phyloP scores from a whole-genome alignment of 1,140 invertebrate species.

The Drosophila athabasca region DNA sequence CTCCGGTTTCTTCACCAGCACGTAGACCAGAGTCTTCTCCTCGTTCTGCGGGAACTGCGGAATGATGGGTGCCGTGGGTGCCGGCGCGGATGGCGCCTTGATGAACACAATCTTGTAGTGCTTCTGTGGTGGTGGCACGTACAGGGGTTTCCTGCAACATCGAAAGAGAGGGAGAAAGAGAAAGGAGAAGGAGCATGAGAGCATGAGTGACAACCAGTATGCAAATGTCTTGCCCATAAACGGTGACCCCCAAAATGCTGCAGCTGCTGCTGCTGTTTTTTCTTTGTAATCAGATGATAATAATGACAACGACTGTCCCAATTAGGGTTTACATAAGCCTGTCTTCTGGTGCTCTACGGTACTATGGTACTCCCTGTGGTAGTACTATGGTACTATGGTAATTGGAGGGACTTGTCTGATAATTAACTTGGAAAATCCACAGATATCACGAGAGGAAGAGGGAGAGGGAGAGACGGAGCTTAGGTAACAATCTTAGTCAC shows the following conservation, averaged over 20 bases:
- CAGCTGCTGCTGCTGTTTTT: slow-evolving; percentile 3
- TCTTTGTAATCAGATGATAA: slow-evolving; percentile 17
- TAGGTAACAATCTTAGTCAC: slow-evolving; percentile 77
- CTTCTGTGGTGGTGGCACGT: slow-evolving; percentile 90
- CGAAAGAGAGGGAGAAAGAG: slow-evolving; percentile 7
- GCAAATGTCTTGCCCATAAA: slow-evolving; percentile 37
- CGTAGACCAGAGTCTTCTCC: slow-evolving; percentile 94
- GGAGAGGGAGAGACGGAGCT: slow-evolving; percentile 32
- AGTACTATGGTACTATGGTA: slow-evolving; percentile 70
- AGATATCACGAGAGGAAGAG: slow-evolving; percentile 13
- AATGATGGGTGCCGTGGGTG: slow-evolving; percentile 90
- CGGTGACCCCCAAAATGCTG: slow-evolving; percentile 37
- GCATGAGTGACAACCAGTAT: slow-evolving; percentile 35
- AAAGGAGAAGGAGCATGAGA: slow-evolving; percentile 11
- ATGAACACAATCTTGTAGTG: slow-evolving; percentile 96
- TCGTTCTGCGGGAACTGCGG: slow-evolving; percentile 91
- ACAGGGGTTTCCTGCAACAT: slow-evolving; percentile 85
- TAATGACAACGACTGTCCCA: slow-evolving; percentile 32
- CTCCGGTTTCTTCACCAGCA: slow-evolving; percentile 94
- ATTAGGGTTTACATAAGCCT: slow-evolving; percentile 60
- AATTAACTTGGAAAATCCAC: slow-evolving; percentile 64
- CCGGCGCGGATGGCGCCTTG: slow-evolving; percentile 91
- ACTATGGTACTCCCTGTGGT: neutral
- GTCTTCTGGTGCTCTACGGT: no score
- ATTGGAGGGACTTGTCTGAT: slow-evolving; percentile 50